Percentiles rank a stretch among this genome's conserved stretches.
Conservation (phyloP, 2,113 vertebrate species). For the Mustela nigripes region DNA sequence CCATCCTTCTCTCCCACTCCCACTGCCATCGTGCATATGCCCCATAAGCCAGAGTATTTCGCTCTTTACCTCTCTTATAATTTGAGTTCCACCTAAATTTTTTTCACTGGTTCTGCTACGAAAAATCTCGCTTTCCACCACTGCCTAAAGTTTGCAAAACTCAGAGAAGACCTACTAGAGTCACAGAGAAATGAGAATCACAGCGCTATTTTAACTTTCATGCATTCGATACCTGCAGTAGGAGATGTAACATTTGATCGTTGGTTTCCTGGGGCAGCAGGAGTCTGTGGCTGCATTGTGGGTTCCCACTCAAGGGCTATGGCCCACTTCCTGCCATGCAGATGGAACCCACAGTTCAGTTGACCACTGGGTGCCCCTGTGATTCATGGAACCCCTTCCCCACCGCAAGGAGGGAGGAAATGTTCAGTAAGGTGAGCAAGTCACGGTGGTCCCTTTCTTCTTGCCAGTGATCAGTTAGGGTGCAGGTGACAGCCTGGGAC, state of each 20-base stretch:
- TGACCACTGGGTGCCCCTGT: background rate
- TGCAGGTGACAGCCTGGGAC: background rate
- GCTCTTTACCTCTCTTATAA: background rate
- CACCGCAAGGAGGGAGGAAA: background rate
- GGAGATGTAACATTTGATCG: background rate
- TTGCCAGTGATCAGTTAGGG: background rate
- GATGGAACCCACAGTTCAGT: background rate
- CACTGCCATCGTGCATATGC: accelerated
- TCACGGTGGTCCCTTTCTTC: accelerated
- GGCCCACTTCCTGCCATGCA: background rate
- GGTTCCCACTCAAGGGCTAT: background rate
- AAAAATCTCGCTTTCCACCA: background rate
- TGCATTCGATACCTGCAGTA: background rate
- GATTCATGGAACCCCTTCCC: background rate
- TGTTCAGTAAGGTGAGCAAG: background rate
- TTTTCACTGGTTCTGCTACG: background rate
- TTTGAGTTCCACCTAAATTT: background rate
- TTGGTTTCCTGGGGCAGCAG: background rate
- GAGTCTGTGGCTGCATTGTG: background rate
- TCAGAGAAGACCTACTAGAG: background rate
- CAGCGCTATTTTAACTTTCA: background rate
- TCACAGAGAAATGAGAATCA: background rate
- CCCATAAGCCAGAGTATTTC: background rate
- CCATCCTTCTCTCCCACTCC: accelerated
- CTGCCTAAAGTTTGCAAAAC: background rate